These are phyloP conservation scores for Micromys minutus DNA, from an alignment of 2,113 vertebrate genomes.

Conservation along the genomic window DNA sequence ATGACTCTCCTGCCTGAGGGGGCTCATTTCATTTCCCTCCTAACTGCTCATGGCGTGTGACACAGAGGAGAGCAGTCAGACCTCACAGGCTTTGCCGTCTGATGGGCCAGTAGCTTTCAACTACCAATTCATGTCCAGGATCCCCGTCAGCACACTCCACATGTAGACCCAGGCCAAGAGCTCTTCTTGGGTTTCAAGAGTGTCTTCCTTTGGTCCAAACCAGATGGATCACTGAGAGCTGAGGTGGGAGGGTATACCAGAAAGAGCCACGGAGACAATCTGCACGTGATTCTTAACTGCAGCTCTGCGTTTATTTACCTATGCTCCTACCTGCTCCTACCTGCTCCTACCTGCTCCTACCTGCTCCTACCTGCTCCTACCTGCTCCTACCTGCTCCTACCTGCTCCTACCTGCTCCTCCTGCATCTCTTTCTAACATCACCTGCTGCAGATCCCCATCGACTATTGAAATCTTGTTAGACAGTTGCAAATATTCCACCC, in stretches of 20 bases:
- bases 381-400: too few relatives aligned
- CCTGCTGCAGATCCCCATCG: background rate
- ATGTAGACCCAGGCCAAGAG: background rate
- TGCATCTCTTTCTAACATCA: background rate
- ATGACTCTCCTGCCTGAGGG: background rate
- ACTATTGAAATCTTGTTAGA: background rate
- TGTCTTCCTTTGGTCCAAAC: background rate
- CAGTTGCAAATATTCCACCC: background rate
- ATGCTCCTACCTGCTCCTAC: background rate
- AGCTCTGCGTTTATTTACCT: background rate
- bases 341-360: too few relatives aligned
- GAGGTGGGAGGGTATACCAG: background rate
- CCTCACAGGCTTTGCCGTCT: background rate
- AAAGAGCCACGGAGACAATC: background rate
- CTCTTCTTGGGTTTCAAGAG: background rate
- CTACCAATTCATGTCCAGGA: background rate
- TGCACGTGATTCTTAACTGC: background rate
- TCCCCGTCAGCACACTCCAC: rapidly evolving
- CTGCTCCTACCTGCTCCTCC: background rate
- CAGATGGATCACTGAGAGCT: background rate
- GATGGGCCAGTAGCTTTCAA: background rate
- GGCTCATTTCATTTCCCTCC: background rate
- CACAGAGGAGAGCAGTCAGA: background rate
- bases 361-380: too few relatives aligned
- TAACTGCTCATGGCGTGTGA: rapidly evolving